Base-by-base conservation (phyloP, 2,888 invertebrate species). In the Agapostemon virescens region DNA sequence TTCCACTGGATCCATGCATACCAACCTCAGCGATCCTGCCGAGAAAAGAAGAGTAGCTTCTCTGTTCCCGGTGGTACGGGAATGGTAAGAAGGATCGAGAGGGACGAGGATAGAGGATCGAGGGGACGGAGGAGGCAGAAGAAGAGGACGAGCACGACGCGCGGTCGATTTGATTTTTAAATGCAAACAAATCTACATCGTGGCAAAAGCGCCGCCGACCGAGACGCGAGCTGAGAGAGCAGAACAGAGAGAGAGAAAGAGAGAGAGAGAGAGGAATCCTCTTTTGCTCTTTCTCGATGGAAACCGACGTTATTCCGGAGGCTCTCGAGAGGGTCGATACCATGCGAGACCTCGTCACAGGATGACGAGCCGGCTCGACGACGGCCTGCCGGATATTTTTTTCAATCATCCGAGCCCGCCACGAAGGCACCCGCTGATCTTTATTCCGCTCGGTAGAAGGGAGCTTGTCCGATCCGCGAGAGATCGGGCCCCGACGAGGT, bases 131-230 rank as follows among this genome's bases (percentile, higher is more conserved):
- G 66, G 71, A 66, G 49, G 40, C 77, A 68, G 82, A 79, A 77
- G 77, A 79, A 70, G 58, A 58, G 30, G 58, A 58, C 26, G 58
- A 58, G 58, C 58, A 55, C 58, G 58, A 30, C 58, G 58, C 66
- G 84, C 75, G 81, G 77, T 80, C 87, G 90, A 92, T 92, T 92
- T 92, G 92, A 92, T 92, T 92, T 92, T 92, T 92, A 92, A 92
- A 92, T 92, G 92, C 92, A 92, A 92, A 92, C 92, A 92, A 92
- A 92, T 92, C 92, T 92, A 92, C 92, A 92, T 92, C 89, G 90
- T 88, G 90, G 90, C 91, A 92, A 92, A 92, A 92, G 92, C 89
- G 90, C 91, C 92, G 91, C 90, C 91, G 87, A 82, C 85, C 64
- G 71, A 87, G 89, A 88, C 89, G 88, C 88, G 61, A 23, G 58